Evolutionary conservation across 1,140 invertebrate genomes (phyloP).

Genomic region (Aplysia californica): DNA sequence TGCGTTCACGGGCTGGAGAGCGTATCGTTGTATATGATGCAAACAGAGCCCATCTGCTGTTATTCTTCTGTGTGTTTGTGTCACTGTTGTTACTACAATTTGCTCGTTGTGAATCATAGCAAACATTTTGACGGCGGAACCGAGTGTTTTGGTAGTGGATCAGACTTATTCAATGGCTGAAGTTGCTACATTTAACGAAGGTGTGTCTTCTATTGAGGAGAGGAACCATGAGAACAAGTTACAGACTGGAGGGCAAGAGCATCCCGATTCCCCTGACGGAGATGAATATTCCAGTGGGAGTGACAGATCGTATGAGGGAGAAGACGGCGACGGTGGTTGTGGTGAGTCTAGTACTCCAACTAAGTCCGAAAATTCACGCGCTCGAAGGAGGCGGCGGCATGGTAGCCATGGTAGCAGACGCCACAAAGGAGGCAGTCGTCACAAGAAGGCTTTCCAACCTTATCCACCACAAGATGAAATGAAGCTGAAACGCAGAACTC

Average conservation of each 20-base stretch:
- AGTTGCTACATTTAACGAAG: not conserved
- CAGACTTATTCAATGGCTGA: constrained; percentile 35
- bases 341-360: not conserved
- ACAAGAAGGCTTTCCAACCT: constrained; percentile 19
- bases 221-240: not conserved
- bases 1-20: constrained; percentile 19
- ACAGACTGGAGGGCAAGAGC: not conserved
- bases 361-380: not conserved
- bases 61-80: constrained; percentile 26
- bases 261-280: constrained; percentile 9
- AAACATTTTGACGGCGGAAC: constrained; percentile 30
- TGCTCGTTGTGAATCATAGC: constrained; percentile 6
- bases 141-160: constrained; percentile 15
- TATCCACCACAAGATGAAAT: constrained; percentile 1
- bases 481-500: constrained; percentile 20
- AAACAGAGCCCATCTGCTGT: constrained; percentile 19
- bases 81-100: constrained; percentile 9
- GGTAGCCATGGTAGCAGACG: constrained; percentile 28
- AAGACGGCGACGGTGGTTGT: not conserved
- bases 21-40: constrained; percentile 3
- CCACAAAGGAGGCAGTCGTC: constrained; percentile 22
- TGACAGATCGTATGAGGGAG: constrained; percentile 24
- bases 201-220: not conserved
- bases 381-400: constrained; percentile 12
- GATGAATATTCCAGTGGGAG: constrained; percentile 27